These are phyloP conservation scores for Marmota monax DNA, from an alignment of 2,113 vertebrate species.

Conservation along the genomic window DNA sequence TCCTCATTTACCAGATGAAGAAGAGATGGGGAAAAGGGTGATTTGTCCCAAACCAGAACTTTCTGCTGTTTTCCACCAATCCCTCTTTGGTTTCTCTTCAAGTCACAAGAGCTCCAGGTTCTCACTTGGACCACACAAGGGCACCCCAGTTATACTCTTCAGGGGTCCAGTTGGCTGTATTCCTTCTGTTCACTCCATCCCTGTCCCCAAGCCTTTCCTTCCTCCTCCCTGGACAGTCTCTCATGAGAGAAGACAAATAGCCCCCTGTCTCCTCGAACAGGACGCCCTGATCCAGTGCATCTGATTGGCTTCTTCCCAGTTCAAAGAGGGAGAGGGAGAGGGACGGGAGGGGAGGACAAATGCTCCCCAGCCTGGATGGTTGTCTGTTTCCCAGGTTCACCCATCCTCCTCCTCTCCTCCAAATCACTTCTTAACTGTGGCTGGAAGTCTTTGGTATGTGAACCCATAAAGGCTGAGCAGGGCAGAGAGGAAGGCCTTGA, in stretches of 20 bases:
- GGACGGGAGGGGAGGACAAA: not conserved
- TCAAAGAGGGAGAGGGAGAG: not conserved
- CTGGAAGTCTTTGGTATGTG: not conserved
- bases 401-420: not conserved
- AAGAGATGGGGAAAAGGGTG: not conserved
- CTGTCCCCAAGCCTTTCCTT: constrained; percentile 14
- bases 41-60: not conserved
- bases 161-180: not conserved
- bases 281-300: constrained; percentile 66
- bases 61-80: not conserved
- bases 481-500: not conserved
- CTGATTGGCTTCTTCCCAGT: constrained; percentile 71
- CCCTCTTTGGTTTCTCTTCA: not conserved
- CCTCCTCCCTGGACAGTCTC: constrained; percentile 27
- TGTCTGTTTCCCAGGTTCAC: not conserved
- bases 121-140: not conserved
- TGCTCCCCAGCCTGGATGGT: not conserved
- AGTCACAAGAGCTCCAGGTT: not conserved
- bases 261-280: constrained; percentile 53
- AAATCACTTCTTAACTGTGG: not conserved
- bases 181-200: constrained; percentile 34
- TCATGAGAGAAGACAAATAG: constrained; percentile 63
- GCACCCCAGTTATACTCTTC: not conserved
- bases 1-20: not conserved
- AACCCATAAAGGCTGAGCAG: not conserved